Base-by-base conservation (phyloP, 2,888 invertebrate species). In the Pyrrhosoma nymphula region DNA sequence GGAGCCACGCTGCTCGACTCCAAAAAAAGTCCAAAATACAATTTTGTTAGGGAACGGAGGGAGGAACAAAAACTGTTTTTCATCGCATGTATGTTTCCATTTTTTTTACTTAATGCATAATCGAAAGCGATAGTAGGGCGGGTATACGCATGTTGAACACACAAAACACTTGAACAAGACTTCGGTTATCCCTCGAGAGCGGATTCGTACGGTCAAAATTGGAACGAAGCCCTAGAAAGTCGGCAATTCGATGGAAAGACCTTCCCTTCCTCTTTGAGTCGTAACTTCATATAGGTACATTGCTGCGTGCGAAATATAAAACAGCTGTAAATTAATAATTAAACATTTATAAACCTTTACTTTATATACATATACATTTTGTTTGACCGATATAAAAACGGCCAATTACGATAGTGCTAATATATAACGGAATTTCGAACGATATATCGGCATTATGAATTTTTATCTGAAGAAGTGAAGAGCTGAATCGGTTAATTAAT, bases 201-300 rank as follows among this genome's bases (percentile, higher is more conserved):
- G 35, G 30, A 35, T 82, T 82, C 12, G 35, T 82, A 35, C 16
- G 10, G 14, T 8, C 35, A 35, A 14, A 82, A 35, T 82, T 82
- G 82, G 82, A 82, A 82, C 35, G 35, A 82, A 82, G 82, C 82
- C 82, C 82, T 82, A 35, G 82, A 30, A 26, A 82, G 82, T 82
- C 35, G 35, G 16, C 1, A 16, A 23, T 14, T 20, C 69, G 8
- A n/a, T n/a, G 69, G 14, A 69, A 69, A n/a, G 23, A 75, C 75
- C 10, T 8, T 35, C 35, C 30, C 82, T 18, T 35, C 0, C 30
- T n/a, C 82, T 82, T 12, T 35, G 6, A 16, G 14, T 30, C 35
- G 35, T 16, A 82, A 26, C 26, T 14, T 12, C 30, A 82, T 18
- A 69, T n/a, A n/a, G n/a, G n/a, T n/a, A n/a, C 8, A n/a, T 4